These are phyloP conservation scores for Phaonia tiefii DNA, from an alignment of 2,888 invertebrate genomes.

Conservation along the genomic window DNA sequence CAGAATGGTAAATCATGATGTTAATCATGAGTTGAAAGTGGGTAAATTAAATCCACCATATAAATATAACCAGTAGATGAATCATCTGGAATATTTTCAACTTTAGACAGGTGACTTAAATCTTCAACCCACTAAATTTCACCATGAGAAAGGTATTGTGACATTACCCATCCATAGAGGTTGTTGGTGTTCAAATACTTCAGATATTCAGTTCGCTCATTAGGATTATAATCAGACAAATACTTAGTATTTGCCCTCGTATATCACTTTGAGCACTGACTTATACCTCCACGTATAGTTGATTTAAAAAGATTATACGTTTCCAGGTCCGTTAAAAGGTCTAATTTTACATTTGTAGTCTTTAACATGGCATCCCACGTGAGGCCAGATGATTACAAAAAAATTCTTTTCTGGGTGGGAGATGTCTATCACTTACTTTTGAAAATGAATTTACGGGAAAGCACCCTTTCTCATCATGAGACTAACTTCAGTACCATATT, in stretches of 20 bases:
- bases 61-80: not conserved
- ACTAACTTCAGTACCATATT: too few relatives aligned
- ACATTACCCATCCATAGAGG: not conserved
- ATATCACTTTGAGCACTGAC: not conserved
- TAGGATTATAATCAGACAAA: not conserved
- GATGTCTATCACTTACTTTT: not conserved
- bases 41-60: not conserved
- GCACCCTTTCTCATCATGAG: too few relatives aligned
- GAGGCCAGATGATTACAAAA: slow-evolving; percentile 70
- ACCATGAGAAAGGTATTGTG: not conserved
- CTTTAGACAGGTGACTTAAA: not conserved
- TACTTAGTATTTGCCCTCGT: not conserved
- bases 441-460: too few relatives aligned
- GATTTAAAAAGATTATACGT: slow-evolving; percentile 70
- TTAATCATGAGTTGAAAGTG: not conserved
- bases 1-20: not conserved
- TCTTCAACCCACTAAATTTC: not conserved
- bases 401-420: not conserved
- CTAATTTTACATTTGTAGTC: slow-evolving; percentile 71
- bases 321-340: slow-evolving; percentile 75
- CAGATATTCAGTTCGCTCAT: not conserved
- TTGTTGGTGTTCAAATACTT: not conserved
- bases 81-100: not conserved
- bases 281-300: not conserved
- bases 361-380: slow-evolving; percentile 76